Conservation (phyloP, 2,797 vertebrate genomes). For the Bovichtus diacanthus region DNA sequence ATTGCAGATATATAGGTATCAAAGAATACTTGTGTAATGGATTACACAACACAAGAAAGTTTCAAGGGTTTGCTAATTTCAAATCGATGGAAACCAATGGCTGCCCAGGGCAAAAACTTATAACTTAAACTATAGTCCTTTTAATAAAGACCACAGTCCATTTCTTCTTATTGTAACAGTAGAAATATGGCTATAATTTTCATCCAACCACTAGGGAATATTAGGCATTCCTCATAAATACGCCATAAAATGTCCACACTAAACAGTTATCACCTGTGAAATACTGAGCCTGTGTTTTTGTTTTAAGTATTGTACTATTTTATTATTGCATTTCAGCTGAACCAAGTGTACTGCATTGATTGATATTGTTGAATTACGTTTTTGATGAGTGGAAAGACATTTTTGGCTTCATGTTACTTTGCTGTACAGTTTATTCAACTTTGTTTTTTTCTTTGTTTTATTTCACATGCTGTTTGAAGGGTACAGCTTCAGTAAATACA, state of each 20-base stretch:
- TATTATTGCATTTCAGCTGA: background rate
- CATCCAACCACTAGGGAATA: background rate
- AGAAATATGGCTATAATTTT: background rate
- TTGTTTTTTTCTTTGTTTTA: background rate
- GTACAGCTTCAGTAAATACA: background rate
- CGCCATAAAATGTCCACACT: background rate
- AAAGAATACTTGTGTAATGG: background rate
- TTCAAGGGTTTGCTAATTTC: background rate
- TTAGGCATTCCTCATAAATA: background rate
- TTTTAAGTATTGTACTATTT: background rate
- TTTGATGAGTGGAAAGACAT: background rate
- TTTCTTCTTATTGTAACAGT: background rate
- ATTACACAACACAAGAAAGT: background rate
- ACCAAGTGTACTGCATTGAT: background rate
- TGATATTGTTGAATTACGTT: background rate
- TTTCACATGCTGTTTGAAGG: slow-evolving; percentile 3
- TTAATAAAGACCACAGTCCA: background rate
- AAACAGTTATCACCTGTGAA: slow-evolving; percentile 2
- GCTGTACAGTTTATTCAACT: background rate
- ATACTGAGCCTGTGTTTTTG: slow-evolving; percentile 18
- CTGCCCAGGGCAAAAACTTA: background rate
- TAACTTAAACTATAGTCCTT: background rate
- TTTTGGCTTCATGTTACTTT: background rate
- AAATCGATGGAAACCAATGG: background rate
- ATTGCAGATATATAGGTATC: background rate